Conservation (phyloP, 2,797 vertebrate species). For the Coracias cyanogaster region DNA sequence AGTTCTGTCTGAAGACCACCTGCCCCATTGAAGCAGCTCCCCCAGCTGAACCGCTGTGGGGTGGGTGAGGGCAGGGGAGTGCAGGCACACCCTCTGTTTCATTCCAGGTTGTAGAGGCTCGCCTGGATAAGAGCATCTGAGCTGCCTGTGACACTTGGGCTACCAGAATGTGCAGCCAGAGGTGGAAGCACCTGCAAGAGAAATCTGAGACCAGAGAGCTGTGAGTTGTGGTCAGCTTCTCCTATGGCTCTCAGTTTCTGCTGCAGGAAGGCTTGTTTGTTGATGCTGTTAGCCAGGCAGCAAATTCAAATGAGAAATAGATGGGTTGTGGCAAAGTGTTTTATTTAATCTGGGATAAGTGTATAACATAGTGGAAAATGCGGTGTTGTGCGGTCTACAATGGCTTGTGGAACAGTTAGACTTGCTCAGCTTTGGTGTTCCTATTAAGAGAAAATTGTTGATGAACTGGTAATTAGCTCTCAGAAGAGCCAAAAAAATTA, state of each 20-base stretch:
- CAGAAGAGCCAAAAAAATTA: background rate
- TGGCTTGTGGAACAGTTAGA: background rate
- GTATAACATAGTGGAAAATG: background rate
- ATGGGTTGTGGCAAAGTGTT: background rate
- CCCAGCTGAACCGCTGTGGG: background rate
- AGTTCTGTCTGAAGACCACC: background rate
- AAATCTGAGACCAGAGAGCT: background rate
- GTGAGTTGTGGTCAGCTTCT: background rate
- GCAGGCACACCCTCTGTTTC: background rate
- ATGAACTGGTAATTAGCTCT: background rate
- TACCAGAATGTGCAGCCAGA: background rate
- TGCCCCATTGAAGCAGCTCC: background rate
- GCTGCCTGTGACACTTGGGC: background rate
- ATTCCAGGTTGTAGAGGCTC: background rate
- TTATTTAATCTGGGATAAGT: background rate
- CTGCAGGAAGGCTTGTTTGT: background rate
- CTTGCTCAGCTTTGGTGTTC: background rate
- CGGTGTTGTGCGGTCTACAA: background rate
- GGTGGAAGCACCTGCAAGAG: background rate
- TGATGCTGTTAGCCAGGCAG: fast-evolving
- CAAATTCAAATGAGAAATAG: background rate
- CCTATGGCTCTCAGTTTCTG: background rate
- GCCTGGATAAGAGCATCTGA: background rate
- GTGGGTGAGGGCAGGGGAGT: no score
- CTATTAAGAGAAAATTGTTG: background rate